Evolutionary conservation across 2,113 vertebrate genomes (phyloP), one percentile per base, ranked within the genome.

Genomic region (Melanerpes aurifrons): DNA sequence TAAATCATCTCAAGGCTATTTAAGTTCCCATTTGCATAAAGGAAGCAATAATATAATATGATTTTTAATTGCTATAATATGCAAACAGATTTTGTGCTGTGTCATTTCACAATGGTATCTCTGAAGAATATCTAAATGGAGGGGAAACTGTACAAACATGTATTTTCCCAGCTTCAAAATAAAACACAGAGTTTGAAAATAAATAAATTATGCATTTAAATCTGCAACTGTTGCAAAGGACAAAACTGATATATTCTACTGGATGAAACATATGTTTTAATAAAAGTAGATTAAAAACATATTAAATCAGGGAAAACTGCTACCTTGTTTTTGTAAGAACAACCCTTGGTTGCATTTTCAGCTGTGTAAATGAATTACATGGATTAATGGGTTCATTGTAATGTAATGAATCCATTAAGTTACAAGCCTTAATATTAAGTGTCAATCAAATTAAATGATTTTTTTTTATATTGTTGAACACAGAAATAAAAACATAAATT

Each of bases 1-100:
- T 92, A 95, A 92, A 91, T 93, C 6, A 92, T 93, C 64, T 85
- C 82, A 93, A 87, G 68, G 11, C 25, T 73, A 57, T 95, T 74
- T 84, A 2, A 71, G 59, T 89, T 80, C 72, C 82, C 25, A 89
- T 92, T 87, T 96, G 82, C 89, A 95, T 89, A 86, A 89, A 72
- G 40, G 35, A 89, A 94, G 20, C 25, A 85, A 74, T 10, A 91
- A 66, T 64, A 70, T 58, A 74, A 20, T 68, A 83, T 68, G 0
- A 45, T 90, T 93, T 93, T 87, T 92, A 95, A 87, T 87, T 86
- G 26, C 12, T 53, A 16, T 90, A 86, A 83, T 90, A n/a, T 78
- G 35, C 29, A 74, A 96, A 84, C n/a, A 89, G 58, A 37, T 83
- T 91, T 83, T 83, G 40, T 58, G 47, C 48, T 20, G 6, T 80